Evolutionary conservation across 2,888 invertebrate genomes (phyloP).

Genomic region (Drosophila leonis): DNA sequence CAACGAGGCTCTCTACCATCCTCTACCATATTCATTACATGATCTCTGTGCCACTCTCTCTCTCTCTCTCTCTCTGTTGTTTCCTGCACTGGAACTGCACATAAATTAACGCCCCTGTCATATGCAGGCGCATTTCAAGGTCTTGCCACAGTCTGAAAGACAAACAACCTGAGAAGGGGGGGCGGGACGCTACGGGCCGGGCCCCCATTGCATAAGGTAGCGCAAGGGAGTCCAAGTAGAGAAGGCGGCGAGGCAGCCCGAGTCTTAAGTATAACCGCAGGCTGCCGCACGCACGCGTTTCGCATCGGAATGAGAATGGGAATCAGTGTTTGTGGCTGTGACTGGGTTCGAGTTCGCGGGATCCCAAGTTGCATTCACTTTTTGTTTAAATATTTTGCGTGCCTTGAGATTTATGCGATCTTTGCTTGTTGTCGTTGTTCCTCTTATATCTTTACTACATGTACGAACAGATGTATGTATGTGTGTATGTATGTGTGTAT

Average conservation of each 20-base stretch:
- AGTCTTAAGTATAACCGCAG: slow-evolving; percentile 47
- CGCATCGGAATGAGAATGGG: slow-evolving; percentile 36
- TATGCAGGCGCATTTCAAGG: slow-evolving; percentile 71
- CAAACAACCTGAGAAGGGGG: slow-evolving; percentile 39
- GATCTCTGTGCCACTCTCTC: neutral
- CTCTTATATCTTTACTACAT: neutral
- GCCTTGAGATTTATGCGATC: slow-evolving; percentile 68
- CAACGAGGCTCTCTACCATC: slow-evolving; percentile 11
- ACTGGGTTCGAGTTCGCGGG: slow-evolving; percentile 12
- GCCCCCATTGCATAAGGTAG: slow-evolving; percentile 25
- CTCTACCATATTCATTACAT: slow-evolving; percentile 23
- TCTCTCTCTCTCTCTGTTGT: neutral
- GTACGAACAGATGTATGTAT: too few species aligned
- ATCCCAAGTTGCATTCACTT: slow-evolving; percentile 27
- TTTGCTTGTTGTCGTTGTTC: slow-evolving; percentile 26
- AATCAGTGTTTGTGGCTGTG: slow-evolving; percentile 30
- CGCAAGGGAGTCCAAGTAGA: neutral
- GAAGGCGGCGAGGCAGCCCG: neutral
- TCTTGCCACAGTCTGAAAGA: slow-evolving; percentile 53
- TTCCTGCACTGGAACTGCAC: slow-evolving; percentile 50
- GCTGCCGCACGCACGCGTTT: slow-evolving; percentile 61
- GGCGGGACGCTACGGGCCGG: neutral
- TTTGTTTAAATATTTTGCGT: slow-evolving; percentile 76
- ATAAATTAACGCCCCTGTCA: slow-evolving; percentile 80
- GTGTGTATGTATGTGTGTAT: neutral